phyloP scores from a whole-genome alignment of 2,797 vertebrate species.

The Dermochelys coriacea region DNA sequence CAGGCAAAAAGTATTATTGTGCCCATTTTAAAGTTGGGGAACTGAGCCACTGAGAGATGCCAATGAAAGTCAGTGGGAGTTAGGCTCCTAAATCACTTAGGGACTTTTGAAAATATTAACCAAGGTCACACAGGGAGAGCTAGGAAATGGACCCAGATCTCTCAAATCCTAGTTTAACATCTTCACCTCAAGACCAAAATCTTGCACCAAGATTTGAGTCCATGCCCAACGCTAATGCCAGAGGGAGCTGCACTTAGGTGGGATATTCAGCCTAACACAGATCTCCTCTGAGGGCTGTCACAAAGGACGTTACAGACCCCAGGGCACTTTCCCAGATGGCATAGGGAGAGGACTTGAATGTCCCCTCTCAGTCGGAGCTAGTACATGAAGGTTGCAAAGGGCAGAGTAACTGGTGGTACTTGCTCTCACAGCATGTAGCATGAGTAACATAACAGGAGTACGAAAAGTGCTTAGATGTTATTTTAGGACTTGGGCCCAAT shows the following conservation, averaged over 20 bases:
- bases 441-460: too few species aligned
- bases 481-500: not conserved
- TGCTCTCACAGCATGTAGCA: not conserved
- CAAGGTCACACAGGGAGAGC: not conserved
- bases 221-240: not conserved
- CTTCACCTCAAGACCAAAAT: not conserved
- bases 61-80: not conserved
- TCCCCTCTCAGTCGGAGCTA: not conserved
- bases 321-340: not conserved
- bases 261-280: not conserved
- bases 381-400: not conserved
- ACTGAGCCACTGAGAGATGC: not conserved
- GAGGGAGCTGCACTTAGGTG: not conserved
- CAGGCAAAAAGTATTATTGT: not conserved
- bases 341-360: not conserved
- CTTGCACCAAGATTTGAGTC: not conserved
- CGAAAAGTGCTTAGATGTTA: not conserved
- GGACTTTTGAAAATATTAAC: not conserved
- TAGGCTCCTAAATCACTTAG: not conserved
- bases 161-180: not conserved
- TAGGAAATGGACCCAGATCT: not conserved
- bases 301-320: not conserved
- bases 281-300: not conserved
- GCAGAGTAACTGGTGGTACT: not conserved
- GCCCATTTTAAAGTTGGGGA: not conserved